These are phyloP conservation scores for Trichechus manatus DNA, from an alignment of 2,113 vertebrate genomes.

Conservation along the genomic window DNA sequence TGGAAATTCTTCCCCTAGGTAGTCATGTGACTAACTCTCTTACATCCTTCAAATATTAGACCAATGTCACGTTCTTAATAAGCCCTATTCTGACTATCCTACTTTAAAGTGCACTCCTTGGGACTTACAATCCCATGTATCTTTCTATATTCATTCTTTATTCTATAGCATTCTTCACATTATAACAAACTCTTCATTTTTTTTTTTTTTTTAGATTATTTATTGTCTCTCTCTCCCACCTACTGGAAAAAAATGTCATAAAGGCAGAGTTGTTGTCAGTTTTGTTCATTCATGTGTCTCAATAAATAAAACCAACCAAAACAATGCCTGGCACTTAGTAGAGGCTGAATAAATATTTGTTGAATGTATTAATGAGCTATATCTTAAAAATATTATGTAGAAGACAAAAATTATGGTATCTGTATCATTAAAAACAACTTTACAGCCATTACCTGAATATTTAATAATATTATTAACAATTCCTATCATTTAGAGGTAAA, in stretches of 20 bases:
- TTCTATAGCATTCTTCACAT: background rate
- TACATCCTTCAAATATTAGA: background rate
- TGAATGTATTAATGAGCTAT: background rate
- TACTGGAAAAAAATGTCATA: background rate
- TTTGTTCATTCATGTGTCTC: background rate
- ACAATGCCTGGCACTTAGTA: background rate
- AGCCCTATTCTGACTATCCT: background rate
- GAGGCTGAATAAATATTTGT: background rate
- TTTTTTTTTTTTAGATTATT: background rate
- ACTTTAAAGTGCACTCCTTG: background rate
- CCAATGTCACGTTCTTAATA: background rate
- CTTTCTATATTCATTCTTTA: background rate
- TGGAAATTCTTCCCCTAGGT: background rate
- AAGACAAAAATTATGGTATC: background rate
- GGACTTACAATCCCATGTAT: background rate
- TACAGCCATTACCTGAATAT: background rate
- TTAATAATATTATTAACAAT: conserved; percentile 2
- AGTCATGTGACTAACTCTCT: background rate
- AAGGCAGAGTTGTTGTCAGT: background rate
- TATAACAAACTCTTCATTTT: background rate
- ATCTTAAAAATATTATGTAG: background rate
- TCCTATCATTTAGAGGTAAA: conserved; percentile 14
- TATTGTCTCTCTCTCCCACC: background rate
- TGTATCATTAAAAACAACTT: background rate
- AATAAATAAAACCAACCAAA: background rate